A percentile compares a stretch with the other conserved stretches of the same genome.
Evolutionary conservation across 2,888 invertebrate genomes (phyloP).

Genomic region (Psylliodes chrysocephalus): DNA sequence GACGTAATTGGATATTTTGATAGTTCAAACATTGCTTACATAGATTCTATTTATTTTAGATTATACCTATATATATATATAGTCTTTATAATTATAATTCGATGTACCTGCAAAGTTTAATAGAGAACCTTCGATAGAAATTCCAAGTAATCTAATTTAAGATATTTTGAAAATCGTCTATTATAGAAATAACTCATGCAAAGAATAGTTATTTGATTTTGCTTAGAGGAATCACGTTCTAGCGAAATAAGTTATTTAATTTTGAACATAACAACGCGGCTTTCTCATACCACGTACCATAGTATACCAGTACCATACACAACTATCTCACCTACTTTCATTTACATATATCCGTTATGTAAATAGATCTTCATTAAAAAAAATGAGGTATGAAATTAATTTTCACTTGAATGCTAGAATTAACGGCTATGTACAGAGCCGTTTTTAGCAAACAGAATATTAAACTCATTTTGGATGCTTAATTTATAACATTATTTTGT

Average conservation of each 20-base stretch:
- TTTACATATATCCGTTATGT: conserved; percentile 7
- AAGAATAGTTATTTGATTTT: neutral
- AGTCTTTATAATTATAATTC: too few relatives aligned
- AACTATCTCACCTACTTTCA: conserved; percentile 10
- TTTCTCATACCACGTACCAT: neutral
- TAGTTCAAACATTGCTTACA: too few relatives aligned
- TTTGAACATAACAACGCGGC: neutral
- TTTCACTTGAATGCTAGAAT: neutral
- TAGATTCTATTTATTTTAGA: too few relatives aligned
- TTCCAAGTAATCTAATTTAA: too few relatives aligned
- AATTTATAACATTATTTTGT: too few relatives aligned
- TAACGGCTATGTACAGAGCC: neutral
- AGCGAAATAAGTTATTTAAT: neutral
- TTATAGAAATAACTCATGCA: neutral
- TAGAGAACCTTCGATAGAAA: too few relatives aligned
- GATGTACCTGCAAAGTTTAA: too few relatives aligned
- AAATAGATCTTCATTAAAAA: neutral
- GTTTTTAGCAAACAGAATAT: neutral
- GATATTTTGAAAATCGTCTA: too few relatives aligned
- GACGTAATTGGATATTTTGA: too few relatives aligned
- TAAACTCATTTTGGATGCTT: too few relatives aligned
- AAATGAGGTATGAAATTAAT: conserved; percentile 7
- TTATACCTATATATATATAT: too few relatives aligned
- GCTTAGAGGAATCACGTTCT: neutral
- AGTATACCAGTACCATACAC: neutral